These are phyloP conservation scores for Merluccius polli DNA, from an alignment of 2,797 vertebrate genomes.

Conservation along the genomic window DNA sequence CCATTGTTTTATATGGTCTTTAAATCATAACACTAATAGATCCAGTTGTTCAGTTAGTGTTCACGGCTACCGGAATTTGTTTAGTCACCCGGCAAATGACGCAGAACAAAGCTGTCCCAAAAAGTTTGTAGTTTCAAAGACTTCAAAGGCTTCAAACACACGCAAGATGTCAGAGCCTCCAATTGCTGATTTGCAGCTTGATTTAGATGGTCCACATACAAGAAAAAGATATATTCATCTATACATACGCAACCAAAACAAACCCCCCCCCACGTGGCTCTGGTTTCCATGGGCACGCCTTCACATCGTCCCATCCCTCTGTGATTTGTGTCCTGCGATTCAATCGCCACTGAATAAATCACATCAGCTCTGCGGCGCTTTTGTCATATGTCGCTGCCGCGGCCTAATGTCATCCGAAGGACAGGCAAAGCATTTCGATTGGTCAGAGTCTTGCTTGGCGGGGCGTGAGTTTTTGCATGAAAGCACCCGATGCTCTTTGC, in stretches of 20 bases:
- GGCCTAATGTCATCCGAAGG: slow-evolving; percentile 72
- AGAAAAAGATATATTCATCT: slow-evolving; percentile 3
- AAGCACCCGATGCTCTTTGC: not conserved
- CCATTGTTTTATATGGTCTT: no score
- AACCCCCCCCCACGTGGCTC: slow-evolving; percentile 13
- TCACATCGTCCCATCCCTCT: slow-evolving; percentile 41
- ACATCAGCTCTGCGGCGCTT: slow-evolving; percentile 56
- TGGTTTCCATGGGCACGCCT: slow-evolving; percentile 13
- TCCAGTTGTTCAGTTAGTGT: no score
- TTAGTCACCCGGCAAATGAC: no score
- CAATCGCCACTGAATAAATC: slow-evolving; percentile 67
- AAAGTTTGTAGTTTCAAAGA: not conserved
- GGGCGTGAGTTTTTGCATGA: slow-evolving; percentile 26
- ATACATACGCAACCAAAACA: slow-evolving; percentile 9
- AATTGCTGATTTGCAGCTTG: not conserved
- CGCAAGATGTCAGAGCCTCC: slow-evolving; percentile 16
- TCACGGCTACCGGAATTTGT: no score
- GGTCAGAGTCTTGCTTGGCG: slow-evolving; percentile 21
- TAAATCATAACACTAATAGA: no score
- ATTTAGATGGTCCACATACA: not conserved
- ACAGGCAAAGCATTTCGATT: slow-evolving; percentile 55
- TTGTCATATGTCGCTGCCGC: slow-evolving; percentile 50
- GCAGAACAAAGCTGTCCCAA: no score
- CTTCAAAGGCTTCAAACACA: not conserved
- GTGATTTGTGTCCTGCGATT: slow-evolving; percentile 65